These are phyloP conservation scores for Trachelipus rathkii DNA, from an alignment of 1,140 invertebrate species.

Conservation along the genomic window DNA sequence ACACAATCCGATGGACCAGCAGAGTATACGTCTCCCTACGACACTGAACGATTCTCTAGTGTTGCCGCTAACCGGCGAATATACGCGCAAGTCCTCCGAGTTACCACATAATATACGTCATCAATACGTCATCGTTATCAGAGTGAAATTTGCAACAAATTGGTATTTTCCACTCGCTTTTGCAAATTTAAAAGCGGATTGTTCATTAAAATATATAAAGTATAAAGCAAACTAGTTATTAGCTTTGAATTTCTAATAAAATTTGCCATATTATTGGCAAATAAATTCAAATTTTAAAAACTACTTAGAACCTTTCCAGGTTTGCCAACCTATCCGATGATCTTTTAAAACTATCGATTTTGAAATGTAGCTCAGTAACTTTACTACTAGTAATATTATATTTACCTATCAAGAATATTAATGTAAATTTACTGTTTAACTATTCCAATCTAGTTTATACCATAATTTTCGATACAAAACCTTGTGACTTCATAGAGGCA, in stretches of 20 bases:
- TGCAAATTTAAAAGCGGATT: too few species aligned
- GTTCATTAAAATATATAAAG: too few species aligned
- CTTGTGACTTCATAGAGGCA: too few species aligned
- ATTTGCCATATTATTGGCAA: too few species aligned
- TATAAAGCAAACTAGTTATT: too few species aligned
- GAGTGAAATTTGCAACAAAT: background rate
- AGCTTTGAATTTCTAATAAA: too few species aligned
- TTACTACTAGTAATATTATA: too few species aligned
- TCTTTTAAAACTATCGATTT: constrained; percentile 4
- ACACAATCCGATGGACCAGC: background rate
- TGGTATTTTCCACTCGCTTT: background rate
- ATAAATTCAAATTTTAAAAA: too few species aligned
- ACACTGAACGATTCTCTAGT: background rate
- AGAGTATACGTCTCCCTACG: background rate
- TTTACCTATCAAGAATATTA: too few species aligned
- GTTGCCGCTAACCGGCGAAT: background rate
- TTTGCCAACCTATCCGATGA: background rate
- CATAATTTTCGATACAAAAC: too few species aligned
- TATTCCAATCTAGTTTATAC: too few species aligned
- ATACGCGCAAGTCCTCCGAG: background rate
- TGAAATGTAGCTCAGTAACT: background rate
- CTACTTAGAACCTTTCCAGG: background rate
- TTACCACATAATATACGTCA: background rate
- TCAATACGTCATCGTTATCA: background rate
- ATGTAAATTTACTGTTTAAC: too few species aligned